A percentile compares a stretch with the other conserved stretches of the same genome.
phyloP scores from a whole-genome alignment of 2,797 vertebrate species.

The Nyctalus aviator region DNA sequence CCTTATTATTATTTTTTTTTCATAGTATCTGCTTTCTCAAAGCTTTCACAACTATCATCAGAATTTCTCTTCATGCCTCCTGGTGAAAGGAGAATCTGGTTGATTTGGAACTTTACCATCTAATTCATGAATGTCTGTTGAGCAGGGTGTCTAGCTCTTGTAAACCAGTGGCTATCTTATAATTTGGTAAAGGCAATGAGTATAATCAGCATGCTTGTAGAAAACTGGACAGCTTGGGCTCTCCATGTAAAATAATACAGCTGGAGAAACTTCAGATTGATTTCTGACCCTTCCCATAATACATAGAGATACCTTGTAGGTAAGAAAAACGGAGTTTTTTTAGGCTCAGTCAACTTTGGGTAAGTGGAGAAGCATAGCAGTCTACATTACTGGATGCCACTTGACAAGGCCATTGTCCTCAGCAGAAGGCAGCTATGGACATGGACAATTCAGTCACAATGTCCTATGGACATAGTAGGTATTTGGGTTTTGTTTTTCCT shows the following conservation, averaged over 20 bases:
- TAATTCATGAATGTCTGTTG: not conserved
- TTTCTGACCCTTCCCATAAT: not conserved
- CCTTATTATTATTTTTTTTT: not conserved
- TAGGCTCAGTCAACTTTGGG: not conserved
- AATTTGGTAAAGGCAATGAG: not conserved
- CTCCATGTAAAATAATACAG: not conserved
- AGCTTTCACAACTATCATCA: not conserved
- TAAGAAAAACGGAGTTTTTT: not conserved
- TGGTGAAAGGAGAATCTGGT: not conserved
- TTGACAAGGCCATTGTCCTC: not conserved
- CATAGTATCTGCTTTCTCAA: not conserved
- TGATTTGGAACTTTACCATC: not conserved
- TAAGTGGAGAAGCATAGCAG: not conserved
- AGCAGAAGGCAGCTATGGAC: not conserved
- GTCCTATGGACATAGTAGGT: not conserved
- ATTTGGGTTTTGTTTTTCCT: not conserved
- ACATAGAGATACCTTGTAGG: not conserved
- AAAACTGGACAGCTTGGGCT: not conserved
- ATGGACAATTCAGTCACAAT: not conserved
- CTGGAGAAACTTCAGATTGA: not conserved
- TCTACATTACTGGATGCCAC: not conserved
- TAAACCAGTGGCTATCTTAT: fast-evolving
- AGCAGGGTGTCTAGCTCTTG: not conserved
- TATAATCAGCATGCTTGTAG: not conserved
- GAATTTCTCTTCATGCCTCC: not conserved